Evolutionary conservation across 2,888 invertebrate species (phyloP).

Genomic region (Omphaloscelis lunosa): DNA sequence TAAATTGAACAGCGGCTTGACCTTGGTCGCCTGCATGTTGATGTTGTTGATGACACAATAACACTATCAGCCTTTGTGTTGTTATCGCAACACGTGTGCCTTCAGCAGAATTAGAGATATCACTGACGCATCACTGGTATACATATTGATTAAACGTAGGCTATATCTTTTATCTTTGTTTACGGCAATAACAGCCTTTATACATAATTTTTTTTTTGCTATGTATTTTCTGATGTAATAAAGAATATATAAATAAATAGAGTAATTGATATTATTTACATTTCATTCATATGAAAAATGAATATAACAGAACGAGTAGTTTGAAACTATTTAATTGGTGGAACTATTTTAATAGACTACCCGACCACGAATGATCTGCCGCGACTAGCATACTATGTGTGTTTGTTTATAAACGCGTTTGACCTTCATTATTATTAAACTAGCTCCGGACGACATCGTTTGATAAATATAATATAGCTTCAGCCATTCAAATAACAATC

Average conservation of each 20-base stretch:
- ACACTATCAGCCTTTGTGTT: neutral
- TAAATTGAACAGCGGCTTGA: constrained; percentile 51
- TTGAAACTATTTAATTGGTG: neutral
- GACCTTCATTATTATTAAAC: constrained; percentile 41
- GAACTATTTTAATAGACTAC: neutral
- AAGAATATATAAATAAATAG: too few species aligned
- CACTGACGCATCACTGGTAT: neutral
- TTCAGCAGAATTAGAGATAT: constrained; percentile 8
- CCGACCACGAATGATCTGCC: constrained; percentile 16
- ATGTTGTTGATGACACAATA: constrained; percentile 20
- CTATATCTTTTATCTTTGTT: neutral
- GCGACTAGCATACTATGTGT: neutral
- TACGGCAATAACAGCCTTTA: too few species aligned
- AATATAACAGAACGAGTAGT: neutral
- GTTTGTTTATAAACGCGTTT: constrained; percentile 34
- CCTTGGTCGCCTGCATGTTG: constrained; percentile 55
- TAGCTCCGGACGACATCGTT: neutral
- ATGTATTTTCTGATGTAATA: too few species aligned
- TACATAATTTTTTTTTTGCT: too few species aligned
- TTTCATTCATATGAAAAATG: constrained; percentile 5
- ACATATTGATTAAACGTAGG: neutral
- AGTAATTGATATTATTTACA: too few species aligned
- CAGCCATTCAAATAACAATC: constrained; percentile 15
- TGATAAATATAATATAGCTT: neutral
- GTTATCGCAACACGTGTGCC: constrained; percentile 13